phyloP scores from a whole-genome alignment of 2,888 invertebrate genomes.

The Chalcis sispes region DNA sequence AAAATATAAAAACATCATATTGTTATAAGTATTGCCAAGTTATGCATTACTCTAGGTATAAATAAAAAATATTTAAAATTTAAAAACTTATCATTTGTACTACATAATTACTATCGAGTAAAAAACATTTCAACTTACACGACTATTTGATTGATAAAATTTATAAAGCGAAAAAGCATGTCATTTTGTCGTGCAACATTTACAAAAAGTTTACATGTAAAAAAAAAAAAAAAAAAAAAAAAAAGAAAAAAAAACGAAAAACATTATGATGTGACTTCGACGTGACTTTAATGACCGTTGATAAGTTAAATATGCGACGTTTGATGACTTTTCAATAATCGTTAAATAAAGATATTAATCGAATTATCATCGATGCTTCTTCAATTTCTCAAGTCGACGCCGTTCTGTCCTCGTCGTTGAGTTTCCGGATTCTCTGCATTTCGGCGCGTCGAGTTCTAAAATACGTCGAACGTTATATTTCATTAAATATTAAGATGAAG shows the following conservation, averaged over 20 bases:
- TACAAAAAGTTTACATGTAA: not conserved
- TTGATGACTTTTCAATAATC: conserved; percentile 18
- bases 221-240: too few species aligned
- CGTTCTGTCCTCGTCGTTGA: conserved; percentile 66
- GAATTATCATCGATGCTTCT: conserved; percentile 58
- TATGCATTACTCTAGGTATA: too few species aligned
- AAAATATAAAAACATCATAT: too few species aligned
- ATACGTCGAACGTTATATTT: not conserved
- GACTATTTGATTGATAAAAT: not conserved
- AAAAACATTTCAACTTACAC: too few species aligned
- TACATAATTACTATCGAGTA: too few species aligned
- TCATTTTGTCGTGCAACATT: not conserved
- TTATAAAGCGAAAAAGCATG: not conserved
- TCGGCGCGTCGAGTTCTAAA: conserved; percentile 58
- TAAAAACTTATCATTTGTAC: too few species aligned
- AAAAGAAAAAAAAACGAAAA: not conserved
- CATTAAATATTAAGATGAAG: not conserved
- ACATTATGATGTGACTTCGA: conserved; percentile 17
- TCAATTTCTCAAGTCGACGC: conserved; percentile 26
- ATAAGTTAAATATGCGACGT: conserved; percentile 35
- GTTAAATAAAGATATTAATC: conserved; percentile 11
- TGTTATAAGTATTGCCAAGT: too few species aligned
- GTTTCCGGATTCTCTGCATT: conserved; percentile 66
- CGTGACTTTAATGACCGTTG: conserved; percentile 22
- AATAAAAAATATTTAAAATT: too few species aligned